A percentile compares a stretch with the other conserved stretches of the same genome.
phyloP scores from a whole-genome alignment of 2,113 vertebrate species.

The Nansenia antarctica region DNA sequence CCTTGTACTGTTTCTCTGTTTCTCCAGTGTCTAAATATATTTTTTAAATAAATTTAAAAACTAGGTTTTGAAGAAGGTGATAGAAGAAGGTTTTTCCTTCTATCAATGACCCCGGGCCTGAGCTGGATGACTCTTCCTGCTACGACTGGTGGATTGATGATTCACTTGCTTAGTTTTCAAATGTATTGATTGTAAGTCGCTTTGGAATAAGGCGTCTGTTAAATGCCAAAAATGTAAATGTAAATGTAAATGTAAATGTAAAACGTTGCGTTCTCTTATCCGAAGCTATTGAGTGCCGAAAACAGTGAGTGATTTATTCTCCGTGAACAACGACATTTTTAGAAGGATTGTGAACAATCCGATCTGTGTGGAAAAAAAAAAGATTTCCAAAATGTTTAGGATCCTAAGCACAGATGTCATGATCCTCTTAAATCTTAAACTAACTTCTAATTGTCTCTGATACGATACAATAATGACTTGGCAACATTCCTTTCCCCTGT shows the following conservation, averaged over 20 bases:
- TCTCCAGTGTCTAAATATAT: too few species aligned
- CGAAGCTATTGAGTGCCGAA: not conserved
- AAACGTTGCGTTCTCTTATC: not conserved
- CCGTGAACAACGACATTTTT: not conserved
- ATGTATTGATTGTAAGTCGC: too few species aligned
- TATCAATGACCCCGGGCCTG: too few species aligned
- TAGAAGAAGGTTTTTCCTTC: too few species aligned
- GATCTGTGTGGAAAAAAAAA: not conserved
- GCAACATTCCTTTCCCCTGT: constrained; percentile 72
- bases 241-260: not conserved
- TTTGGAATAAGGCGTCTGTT: too few species aligned
- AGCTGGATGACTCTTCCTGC: too few species aligned
- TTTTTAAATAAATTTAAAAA: not conserved
- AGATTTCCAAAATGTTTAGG: not conserved
- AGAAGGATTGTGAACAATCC: too few species aligned
- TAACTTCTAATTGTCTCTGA: not conserved
- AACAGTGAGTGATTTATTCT: not conserved
- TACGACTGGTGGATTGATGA: too few species aligned
- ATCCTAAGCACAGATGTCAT: constrained; percentile 9
- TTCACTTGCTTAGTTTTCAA: too few species aligned
- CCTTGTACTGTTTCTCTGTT: too few species aligned
- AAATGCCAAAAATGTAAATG: too few species aligned
- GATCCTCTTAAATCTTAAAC: not conserved
- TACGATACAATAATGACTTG: constrained; percentile 57
- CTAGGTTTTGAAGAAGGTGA: too few species aligned